Conservation (phyloP, 1,140 invertebrate genomes). For the Muscidifurax raptorellus region DNA sequence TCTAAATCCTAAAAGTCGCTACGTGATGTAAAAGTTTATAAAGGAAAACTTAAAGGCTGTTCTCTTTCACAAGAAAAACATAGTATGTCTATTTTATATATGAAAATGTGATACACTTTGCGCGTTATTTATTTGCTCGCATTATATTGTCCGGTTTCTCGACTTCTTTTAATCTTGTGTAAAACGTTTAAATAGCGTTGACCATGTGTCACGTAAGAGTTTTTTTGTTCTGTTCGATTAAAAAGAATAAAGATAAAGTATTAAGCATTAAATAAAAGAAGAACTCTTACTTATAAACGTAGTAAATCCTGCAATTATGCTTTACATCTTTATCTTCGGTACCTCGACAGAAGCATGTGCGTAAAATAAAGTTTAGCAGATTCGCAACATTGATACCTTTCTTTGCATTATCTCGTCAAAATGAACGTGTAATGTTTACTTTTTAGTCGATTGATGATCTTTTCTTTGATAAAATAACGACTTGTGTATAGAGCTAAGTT, state of each 20-base stretch:
- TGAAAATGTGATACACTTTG: slow-evolving; percentile 13
- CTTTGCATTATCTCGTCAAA: neutral
- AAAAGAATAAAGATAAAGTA: neutral
- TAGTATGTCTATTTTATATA: neutral
- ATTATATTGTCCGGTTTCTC: neutral
- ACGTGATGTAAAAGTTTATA: neutral
- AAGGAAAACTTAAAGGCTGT: neutral
- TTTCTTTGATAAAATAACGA: neutral
- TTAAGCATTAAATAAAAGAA: neutral
- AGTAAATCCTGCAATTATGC: neutral
- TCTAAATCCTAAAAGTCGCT: neutral
- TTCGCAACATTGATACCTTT: neutral
- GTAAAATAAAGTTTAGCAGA: neutral
- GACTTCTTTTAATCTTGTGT: neutral
- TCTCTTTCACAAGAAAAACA: neutral
- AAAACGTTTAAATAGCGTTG: neutral
- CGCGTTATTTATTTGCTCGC: slow-evolving; percentile 8
- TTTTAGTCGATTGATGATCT: neutral
- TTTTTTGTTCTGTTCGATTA: neutral
- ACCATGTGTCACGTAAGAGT: neutral
- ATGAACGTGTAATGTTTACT: slow-evolving; percentile 6
- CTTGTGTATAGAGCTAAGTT: neutral
- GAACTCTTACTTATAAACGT: neutral
- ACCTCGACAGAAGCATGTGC: slow-evolving; percentile 23
- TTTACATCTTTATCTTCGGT: neutral